Percentiles rank a stretch among this genome's conserved stretches.
phyloP scores from a whole-genome alignment of 2,113 vertebrate genomes.

The Casuarius casuarius region DNA sequence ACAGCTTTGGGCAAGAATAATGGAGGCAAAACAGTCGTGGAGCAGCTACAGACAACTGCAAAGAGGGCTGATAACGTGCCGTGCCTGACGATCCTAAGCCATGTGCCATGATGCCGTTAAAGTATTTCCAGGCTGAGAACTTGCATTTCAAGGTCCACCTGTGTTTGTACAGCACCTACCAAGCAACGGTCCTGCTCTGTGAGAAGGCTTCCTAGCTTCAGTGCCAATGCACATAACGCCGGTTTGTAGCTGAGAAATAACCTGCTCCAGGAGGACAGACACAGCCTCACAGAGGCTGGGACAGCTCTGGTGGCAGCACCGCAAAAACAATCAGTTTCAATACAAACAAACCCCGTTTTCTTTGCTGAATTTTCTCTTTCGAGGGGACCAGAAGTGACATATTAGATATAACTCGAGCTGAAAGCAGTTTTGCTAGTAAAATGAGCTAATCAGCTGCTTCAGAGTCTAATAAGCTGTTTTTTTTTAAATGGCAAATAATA shows the following conservation, averaged over 20 bases:
- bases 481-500: conserved; percentile 70
- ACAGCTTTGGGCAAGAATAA: background rate
- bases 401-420: background rate
- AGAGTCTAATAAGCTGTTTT: conserved; percentile 50
- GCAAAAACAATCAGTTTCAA: background rate
- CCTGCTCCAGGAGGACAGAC: background rate
- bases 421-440: conserved; percentile 62
- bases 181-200: background rate
- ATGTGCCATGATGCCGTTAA: rapidly evolving
- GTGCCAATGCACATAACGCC: background rate
- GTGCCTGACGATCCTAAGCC: no score
- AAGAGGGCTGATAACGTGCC: background rate
- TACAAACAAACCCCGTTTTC: background rate
- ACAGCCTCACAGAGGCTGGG: background rate
- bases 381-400: background rate
- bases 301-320: background rate
- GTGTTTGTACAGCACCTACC: background rate
- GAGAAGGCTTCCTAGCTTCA: background rate
- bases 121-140: background rate
- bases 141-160: background rate
- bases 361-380: background rate
- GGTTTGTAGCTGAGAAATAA: background rate
- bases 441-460: background rate
- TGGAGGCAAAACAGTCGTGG: background rate
- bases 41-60: background rate